Evolutionary conservation across 2,888 invertebrate genomes (phyloP).

Genomic region (Lydus trimaculatus): DNA sequence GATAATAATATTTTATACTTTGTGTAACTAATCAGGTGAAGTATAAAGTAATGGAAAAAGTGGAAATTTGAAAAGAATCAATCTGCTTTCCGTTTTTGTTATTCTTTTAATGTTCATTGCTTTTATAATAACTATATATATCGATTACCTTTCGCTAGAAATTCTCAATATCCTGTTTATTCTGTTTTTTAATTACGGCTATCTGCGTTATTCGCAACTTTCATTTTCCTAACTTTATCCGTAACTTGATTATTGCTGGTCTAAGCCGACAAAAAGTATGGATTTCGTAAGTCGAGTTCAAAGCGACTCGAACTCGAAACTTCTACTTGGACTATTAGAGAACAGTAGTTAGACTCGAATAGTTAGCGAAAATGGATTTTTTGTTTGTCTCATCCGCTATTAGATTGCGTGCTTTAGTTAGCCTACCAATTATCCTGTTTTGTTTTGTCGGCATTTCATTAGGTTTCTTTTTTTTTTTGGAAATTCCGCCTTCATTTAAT

Average conservation of each 20-base stretch:
- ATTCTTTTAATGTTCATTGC: neutral
- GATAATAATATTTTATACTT: neutral
- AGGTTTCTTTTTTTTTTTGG: neutral
- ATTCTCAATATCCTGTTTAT: neutral
- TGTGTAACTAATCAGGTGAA: neutral
- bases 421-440: neutral
- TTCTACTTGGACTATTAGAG: no score
- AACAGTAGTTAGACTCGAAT: no score
- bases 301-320: no score
- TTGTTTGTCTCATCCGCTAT: no score
- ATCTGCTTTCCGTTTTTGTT: neutral
- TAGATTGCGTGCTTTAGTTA: no score
- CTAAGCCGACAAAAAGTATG: no score
- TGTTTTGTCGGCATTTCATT: neutral
- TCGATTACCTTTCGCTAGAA: slow-evolving; percentile 1
- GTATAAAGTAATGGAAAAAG: neutral
- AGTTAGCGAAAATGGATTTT: no score
- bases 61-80: neutral
- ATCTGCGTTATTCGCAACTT: no score
- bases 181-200: neutral
- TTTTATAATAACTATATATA: neutral
- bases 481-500: neutral
- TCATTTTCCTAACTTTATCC: no score
- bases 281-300: no score
- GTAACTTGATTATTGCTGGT: no score